Conservation (phyloP, 2,888 invertebrate genomes). For the Synanthedon vespiformis region DNA sequence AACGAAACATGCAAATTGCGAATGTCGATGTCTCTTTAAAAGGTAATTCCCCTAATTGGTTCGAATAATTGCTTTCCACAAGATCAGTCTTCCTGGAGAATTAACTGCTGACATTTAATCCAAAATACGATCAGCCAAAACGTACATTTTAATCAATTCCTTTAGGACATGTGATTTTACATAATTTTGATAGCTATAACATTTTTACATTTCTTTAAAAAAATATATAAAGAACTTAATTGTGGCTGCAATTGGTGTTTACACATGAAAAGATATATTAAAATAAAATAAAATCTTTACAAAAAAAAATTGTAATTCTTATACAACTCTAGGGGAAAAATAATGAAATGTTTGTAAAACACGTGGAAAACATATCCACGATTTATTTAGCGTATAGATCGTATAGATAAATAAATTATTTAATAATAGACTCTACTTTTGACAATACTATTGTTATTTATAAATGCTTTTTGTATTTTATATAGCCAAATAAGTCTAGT, state of each 20-base stretch:
- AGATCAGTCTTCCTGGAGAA: conserved; percentile 34
- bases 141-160: conserved; percentile 12
- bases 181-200: too few relatives aligned
- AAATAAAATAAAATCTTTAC: conserved; percentile 3
- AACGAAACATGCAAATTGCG: not conserved
- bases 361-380: too few relatives aligned
- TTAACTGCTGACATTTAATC: conserved; percentile 29
- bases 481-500: conserved; percentile 43
- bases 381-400: conserved; percentile 2
- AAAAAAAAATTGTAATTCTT: too few relatives aligned
- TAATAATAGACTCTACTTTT: conserved; percentile 59
- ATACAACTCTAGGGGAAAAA: too few relatives aligned
- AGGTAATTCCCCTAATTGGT: not conserved
- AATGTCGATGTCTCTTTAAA: not conserved
- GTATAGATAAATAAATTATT: conserved; percentile 61
- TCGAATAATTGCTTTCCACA: not conserved
- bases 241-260: too few relatives aligned
- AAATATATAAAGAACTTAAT: too few relatives aligned
- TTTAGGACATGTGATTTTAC: conserved; percentile 1
- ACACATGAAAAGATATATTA: too few relatives aligned
- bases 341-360: too few relatives aligned
- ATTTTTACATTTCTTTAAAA: too few relatives aligned
- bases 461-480: conserved; percentile 53
- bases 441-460: conserved; percentile 45
- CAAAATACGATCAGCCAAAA: conserved; percentile 15